Conservation (phyloP, 2,797 vertebrate species). For the Bradypodion ventrale region DNA sequence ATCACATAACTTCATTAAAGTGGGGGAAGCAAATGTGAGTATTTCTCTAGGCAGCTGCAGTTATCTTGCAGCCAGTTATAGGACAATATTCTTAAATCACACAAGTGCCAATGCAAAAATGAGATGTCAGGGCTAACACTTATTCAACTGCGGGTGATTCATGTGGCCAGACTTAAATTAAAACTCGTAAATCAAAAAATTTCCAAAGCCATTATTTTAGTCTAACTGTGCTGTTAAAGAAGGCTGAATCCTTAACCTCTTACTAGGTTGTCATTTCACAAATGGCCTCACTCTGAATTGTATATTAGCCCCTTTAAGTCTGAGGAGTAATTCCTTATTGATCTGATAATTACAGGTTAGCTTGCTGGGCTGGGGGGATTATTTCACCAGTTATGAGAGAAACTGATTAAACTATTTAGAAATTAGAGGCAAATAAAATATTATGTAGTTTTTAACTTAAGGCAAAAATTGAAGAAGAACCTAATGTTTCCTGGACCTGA, state of each 20-base stretch:
- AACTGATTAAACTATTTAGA: slow-evolving; percentile 45
- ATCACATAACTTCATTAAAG: background rate
- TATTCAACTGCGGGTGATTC: fast-evolving
- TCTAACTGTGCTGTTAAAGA: fast-evolving
- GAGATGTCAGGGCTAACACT: background rate
- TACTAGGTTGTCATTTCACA: slow-evolving; percentile 17
- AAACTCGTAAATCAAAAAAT: background rate
- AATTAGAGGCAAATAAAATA: slow-evolving; percentile 45
- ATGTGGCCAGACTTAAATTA: background rate
- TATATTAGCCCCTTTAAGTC: slow-evolving; percentile 2
- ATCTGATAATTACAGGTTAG: background rate
- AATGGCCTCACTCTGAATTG: background rate
- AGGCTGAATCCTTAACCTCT: background rate
- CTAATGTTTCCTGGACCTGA: slow-evolving; percentile 50
- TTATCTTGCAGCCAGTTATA: background rate
- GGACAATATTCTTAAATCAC: slow-evolving; percentile 13
- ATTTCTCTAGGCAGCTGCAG: slow-evolving; percentile 3
- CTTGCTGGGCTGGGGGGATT: slow-evolving; percentile 17
- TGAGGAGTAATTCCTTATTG: background rate
- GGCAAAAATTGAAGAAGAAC: slow-evolving; percentile 25
- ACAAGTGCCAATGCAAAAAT: slow-evolving; percentile 5
- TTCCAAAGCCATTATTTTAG: fast-evolving
- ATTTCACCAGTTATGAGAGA: slow-evolving; percentile 42
- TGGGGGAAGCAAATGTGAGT: background rate
- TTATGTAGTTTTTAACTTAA: slow-evolving; percentile 47